Evolutionary conservation across 2,797 vertebrate genomes (phyloP), one percentile per base, ranked within the genome.

Genomic region (Phataginus tricuspis): DNA sequence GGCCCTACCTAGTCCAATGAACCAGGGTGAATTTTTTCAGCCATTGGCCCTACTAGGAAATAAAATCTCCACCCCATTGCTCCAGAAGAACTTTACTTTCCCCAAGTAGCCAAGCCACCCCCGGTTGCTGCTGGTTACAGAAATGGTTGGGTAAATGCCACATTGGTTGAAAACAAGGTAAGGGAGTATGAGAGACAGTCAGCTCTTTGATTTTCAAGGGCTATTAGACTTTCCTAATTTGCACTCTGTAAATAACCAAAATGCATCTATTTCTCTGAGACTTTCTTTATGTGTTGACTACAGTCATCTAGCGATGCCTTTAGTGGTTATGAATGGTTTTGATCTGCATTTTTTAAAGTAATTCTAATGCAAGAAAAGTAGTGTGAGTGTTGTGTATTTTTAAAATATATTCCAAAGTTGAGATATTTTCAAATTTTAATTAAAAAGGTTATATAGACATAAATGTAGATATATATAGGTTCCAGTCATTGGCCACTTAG

Each of bases 111-210:
- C 96, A 83, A 91, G 59, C 77, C 89, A 74, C 39, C 90, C 89
- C 59, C 3, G 23, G 86, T 94, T 97, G 93, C 95, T 95, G 49
- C 78, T 93, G 51, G 96, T 96, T 97, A 97, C 93, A 93, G 96
- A 97, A 97, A 87, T 64, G 25, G 57, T 93, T 91, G 64, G 75
- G 83, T 90, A 91, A 95, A 96, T 77, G 96, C 94, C 92, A 89
- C 93, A 59, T 51, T 96, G 66, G 66, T 95, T 96, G 69, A 94
- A 90, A 91, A 95, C 92, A 87, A 86, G 49, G 91, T 86, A 90
- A 93, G 80, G 95, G 83, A 86, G 78, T 92, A 93, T 92, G 66
- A 55, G 87, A 96, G 75, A 95, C 87, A 96, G 88, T 90, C 74
- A 82, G 78, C 45, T 90, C 94, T 97, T 96, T 97, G 90, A 96